Evolutionary conservation across 1,140 invertebrate species (phyloP).

Genomic region (Aphelinus atriplicis): DNA sequence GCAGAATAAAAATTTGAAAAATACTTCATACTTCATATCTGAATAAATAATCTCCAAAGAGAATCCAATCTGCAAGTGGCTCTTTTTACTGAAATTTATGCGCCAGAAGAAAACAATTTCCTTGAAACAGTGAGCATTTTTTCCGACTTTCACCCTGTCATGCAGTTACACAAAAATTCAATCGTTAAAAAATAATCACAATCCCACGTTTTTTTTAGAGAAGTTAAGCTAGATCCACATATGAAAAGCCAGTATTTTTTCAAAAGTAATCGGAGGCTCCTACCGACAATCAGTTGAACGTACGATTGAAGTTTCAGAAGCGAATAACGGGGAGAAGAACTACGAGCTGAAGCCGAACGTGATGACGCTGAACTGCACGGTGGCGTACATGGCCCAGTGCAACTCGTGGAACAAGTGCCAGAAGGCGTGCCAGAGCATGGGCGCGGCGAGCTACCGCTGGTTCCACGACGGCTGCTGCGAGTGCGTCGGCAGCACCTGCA

Average conservation of each 20-base stretch:
- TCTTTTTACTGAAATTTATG: too few relatives aligned
- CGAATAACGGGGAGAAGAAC: conserved; percentile 69
- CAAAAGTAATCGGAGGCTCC: not conserved
- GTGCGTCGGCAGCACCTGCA: conserved; percentile 88
- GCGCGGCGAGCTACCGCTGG: conserved; percentile 82
- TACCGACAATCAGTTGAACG: not conserved
- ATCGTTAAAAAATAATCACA: too few relatives aligned
- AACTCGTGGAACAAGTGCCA: conserved; percentile 90
- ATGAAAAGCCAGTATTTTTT: not conserved
- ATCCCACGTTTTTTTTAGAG: too few relatives aligned
- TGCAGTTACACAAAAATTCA: too few relatives aligned
- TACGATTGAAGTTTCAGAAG: conserved; percentile 64
- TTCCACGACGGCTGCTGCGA: conserved; percentile 97
- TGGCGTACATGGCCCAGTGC: conserved; percentile 91
- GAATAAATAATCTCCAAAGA: too few relatives aligned
- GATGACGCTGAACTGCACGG: conserved; percentile 87
- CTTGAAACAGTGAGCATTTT: too few relatives aligned
- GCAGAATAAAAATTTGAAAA: too few relatives aligned
- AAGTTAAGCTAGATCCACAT: too few relatives aligned
- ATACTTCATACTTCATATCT: too few relatives aligned
- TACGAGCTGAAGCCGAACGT: conserved; percentile 71
- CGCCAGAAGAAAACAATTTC: too few relatives aligned
- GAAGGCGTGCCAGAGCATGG: conserved; percentile 80
- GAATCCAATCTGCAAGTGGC: too few relatives aligned
- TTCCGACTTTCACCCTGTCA: too few relatives aligned